These are phyloP conservation scores for Coryphaenoides rupestris DNA, from an alignment of 2,113 vertebrate species.

Conservation along the genomic window DNA sequence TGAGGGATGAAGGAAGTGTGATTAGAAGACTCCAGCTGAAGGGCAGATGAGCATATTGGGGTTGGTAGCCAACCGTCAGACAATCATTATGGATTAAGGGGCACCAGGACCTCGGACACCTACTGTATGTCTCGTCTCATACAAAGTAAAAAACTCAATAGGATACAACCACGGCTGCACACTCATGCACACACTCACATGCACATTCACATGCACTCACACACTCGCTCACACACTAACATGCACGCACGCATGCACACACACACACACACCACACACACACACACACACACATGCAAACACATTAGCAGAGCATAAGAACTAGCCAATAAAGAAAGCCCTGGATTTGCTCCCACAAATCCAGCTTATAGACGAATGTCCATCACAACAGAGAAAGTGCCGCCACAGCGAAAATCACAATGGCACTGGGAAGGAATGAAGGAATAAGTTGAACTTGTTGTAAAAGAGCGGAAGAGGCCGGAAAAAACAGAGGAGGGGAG, in stretches of 20 bases:
- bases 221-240: no score
- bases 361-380: conserved; percentile 53
- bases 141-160: conserved; percentile 36
- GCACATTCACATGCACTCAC: no score
- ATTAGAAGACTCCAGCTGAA: conserved; percentile 23
- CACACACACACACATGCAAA: conserved; percentile 14
- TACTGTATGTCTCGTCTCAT: no score
- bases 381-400: conserved; percentile 55
- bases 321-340: conserved; percentile 48
- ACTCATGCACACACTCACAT: no score
- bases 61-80: conserved; percentile 30
- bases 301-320: conserved; percentile 42
- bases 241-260: not conserved
- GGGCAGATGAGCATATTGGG: conserved; percentile 44
- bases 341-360: conserved; percentile 58
- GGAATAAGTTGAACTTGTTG: conserved; percentile 28
- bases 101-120: conserved; percentile 35
- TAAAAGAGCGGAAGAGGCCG: conserved; percentile 20
- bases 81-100: conserved; percentile 58
- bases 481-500: no score
- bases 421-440: conserved; percentile 12
- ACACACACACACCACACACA: conserved; percentile 19
- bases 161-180: not conserved
- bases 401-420: conserved; percentile 47
- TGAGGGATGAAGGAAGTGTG: conserved; percentile 25